Evolutionary conservation across 2,797 vertebrate species (phyloP).

Genomic region (Pogoniulus pusillus): DNA sequence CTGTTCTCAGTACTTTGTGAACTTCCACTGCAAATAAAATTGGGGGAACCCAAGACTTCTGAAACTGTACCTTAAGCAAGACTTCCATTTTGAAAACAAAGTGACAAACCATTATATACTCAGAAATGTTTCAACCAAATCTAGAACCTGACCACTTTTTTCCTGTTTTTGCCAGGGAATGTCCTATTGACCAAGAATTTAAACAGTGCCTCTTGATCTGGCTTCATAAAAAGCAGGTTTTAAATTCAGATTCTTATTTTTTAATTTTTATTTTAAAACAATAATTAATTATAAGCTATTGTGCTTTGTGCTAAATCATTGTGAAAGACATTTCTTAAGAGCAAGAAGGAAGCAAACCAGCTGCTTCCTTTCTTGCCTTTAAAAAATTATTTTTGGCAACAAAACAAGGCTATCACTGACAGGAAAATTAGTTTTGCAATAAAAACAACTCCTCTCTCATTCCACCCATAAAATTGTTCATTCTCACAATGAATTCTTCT

Average conservation of each 20-base stretch:
- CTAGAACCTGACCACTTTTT: background rate
- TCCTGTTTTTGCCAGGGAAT: background rate
- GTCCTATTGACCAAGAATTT: background rate
- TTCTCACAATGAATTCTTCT: slow-evolving; percentile 30
- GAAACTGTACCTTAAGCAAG: background rate
- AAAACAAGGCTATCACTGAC: background rate
- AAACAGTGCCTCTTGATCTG: background rate
- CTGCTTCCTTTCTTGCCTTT: background rate
- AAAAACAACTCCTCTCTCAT: background rate
- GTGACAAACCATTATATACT: background rate
- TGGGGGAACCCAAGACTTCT: background rate
- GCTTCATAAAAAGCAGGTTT: background rate
- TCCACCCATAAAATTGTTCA: background rate
- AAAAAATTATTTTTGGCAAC: background rate
- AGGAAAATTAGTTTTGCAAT: background rate
- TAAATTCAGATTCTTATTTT: background rate
- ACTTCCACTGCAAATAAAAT: background rate
- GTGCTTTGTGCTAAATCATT: background rate
- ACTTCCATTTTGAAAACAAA: background rate
- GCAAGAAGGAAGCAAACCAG: background rate
- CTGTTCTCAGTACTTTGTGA: background rate
- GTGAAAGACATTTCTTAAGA: background rate
- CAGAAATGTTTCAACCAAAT: background rate
- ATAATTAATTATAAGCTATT: background rate
- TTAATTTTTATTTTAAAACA: background rate